Evolutionary conservation across 2,113 vertebrate species (phyloP).

Genomic region (Anseranas semipalmata): DNA sequence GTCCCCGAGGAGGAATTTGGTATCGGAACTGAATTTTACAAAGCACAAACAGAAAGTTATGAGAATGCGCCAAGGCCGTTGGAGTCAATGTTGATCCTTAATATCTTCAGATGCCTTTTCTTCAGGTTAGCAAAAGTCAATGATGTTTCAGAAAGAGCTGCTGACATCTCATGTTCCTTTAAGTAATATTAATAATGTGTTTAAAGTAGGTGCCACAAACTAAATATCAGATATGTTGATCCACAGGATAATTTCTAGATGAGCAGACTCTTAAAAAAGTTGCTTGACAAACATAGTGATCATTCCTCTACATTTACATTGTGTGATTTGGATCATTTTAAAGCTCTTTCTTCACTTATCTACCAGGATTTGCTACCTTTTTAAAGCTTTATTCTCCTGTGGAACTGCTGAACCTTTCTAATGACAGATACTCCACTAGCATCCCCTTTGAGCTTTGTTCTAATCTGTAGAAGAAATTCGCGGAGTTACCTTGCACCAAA

Average conservation of each 20-base stretch:
- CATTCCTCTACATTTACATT: neutral
- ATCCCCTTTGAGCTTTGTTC: neutral
- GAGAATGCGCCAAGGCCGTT: neutral
- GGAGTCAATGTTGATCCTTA: neutral
- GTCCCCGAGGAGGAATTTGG: neutral
- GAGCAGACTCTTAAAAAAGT: neutral
- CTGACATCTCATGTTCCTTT: neutral
- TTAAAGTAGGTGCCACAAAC: neutral
- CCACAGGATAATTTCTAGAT: neutral
- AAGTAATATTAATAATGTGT: neutral
- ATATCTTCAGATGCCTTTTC: neutral
- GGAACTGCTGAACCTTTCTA: neutral
- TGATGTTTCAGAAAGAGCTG: neutral
- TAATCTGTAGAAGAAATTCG: neutral
- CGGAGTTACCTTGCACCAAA: neutral
- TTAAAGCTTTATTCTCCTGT: neutral
- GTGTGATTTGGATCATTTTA: neutral
- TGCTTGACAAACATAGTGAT: neutral
- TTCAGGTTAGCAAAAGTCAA: neutral
- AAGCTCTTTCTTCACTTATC: neutral
- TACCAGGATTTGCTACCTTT: neutral
- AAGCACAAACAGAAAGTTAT: neutral
- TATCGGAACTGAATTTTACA: neutral
- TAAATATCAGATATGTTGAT: neutral
- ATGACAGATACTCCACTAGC: neutral